Evolutionary conservation across 2,797 vertebrate genomes (phyloP), one percentile per base, ranked within the genome.

Genomic region (Falco berigora): DNA sequence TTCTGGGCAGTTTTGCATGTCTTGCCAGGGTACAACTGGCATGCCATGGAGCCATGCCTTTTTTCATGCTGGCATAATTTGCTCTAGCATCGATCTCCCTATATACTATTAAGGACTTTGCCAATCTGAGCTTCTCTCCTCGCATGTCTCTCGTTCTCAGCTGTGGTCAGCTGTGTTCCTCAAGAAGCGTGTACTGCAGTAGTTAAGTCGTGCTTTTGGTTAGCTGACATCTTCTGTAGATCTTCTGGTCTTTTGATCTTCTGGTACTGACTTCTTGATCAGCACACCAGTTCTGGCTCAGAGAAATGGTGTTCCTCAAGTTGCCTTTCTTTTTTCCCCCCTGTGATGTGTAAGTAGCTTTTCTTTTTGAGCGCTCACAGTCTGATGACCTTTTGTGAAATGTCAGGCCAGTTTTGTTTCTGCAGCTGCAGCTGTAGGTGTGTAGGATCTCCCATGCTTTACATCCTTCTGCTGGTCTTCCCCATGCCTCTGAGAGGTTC

Each of bases 101-200:
- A 1, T 14, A 8, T 14, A 22, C 9, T 64, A 0, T 25, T 47
- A 40, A 66, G 49, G 72, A 53, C 5, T 5, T 67, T 42, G 34
- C 55, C 52, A 47, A 0, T 47, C 59, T 42, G 42, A 11, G 25
- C 34, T 71, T 36, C 6, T 14, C 28, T 72, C 27, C 50, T 52
- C 22, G 55, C 47, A 20, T 30, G 46, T 75, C 42, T 34, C 59
- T 59, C 0, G 0, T 67, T 88, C 8, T n/a, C 32, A 17, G 28
- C 67, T 49, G 30, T 59, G 30, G 28, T 38, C 3, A 1, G 21
- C n/a, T 34, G 18, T 44, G 24, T 40, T 18, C 40, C 50, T 56
- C 64, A 74, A 52, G 69, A 72, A 94, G 23, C 3, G 0, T 0
- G 1, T 53, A 42, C 32, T 4, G 2, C 4, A 3, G 17, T 34